These are phyloP conservation scores for Bathynomus jamesi DNA, from an alignment of 1,140 invertebrate species.

Conservation along the genomic window DNA sequence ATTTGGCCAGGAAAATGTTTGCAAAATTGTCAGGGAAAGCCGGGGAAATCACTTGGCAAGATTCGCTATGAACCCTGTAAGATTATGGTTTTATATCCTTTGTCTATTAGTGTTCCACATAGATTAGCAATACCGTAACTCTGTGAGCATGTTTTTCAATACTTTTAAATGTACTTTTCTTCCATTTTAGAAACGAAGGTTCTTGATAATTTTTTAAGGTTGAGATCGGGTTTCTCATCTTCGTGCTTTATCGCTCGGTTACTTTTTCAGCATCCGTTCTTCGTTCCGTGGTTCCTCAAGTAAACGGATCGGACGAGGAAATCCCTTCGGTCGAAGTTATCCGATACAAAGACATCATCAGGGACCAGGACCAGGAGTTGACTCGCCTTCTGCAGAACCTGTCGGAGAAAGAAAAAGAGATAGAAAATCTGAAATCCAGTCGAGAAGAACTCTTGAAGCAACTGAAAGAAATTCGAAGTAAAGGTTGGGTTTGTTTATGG, in stretches of 20 bases:
- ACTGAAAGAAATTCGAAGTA: constrained; percentile 16
- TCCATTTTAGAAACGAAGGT: too few species aligned
- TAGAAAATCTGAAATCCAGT: not conserved
- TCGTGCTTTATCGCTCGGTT: not conserved
- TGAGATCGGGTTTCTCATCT: not conserved
- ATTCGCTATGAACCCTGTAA: too few species aligned
- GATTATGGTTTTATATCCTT: too few species aligned
- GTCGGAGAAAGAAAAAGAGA: not conserved
- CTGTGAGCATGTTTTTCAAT: too few species aligned
- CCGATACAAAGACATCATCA: constrained; percentile 26
- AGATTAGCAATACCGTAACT: too few species aligned
- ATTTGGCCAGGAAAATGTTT: too few species aligned
- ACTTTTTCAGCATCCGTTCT: constrained; percentile 7
- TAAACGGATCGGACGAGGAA: constrained; percentile 8
- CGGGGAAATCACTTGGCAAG: too few species aligned
- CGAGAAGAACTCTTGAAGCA: constrained; percentile 9
- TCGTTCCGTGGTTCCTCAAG: constrained; percentile 18
- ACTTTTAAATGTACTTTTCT: too few species aligned
- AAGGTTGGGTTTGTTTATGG: constrained; percentile 21
- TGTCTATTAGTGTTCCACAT: too few species aligned
- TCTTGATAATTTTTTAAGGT: constrained; percentile 6
- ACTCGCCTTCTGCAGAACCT: constrained; percentile 4
- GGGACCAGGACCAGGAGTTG: constrained; percentile 22
- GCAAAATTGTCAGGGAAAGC: too few species aligned
- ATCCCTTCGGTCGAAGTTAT: constrained; percentile 23